These are phyloP conservation scores for Epiblema foenella DNA, from an alignment of 2,888 invertebrate species.

Conservation along the genomic window DNA sequence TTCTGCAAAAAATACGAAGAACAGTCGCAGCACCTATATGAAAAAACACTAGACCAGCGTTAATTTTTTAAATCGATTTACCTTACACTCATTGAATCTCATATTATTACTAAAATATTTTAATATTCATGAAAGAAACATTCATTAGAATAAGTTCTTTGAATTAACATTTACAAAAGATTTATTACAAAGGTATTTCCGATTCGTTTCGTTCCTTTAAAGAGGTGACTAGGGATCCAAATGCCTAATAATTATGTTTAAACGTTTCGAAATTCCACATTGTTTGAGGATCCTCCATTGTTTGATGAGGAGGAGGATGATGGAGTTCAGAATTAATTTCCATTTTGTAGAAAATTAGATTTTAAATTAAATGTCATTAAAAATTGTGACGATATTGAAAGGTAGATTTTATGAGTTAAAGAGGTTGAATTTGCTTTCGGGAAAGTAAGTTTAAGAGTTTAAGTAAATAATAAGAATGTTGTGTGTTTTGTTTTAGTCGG, in stretches of 20 bases:
- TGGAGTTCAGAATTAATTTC: conserved; percentile 37
- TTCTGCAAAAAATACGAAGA: too few species aligned
- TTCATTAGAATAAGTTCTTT: not conserved
- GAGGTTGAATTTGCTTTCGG: not conserved
- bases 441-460: too few species aligned
- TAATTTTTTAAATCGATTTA: too few species aligned
- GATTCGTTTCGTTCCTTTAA: conserved; percentile 22
- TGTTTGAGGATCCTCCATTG: too few species aligned
- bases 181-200: conserved; percentile 19
- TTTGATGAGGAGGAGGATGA: too few species aligned
- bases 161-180: conserved; percentile 15
- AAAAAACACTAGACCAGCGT: too few species aligned
- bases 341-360: conserved; percentile 38
- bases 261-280: conserved; percentile 39
- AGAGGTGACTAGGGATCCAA: conserved; percentile 37
- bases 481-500: too few species aligned
- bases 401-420: conserved; percentile 1
- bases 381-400: conserved; percentile 17
- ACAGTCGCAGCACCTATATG: too few species aligned
- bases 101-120: too few species aligned
- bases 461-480: too few species aligned
- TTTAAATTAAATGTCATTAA: conserved; percentile 38
- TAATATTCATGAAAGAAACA: too few species aligned
- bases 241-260: conserved; percentile 38
- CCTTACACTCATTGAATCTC: too few species aligned